These are phyloP conservation scores for Esox lucius DNA, from an alignment of 2,797 vertebrate genomes.

Conservation along the genomic window DNA sequence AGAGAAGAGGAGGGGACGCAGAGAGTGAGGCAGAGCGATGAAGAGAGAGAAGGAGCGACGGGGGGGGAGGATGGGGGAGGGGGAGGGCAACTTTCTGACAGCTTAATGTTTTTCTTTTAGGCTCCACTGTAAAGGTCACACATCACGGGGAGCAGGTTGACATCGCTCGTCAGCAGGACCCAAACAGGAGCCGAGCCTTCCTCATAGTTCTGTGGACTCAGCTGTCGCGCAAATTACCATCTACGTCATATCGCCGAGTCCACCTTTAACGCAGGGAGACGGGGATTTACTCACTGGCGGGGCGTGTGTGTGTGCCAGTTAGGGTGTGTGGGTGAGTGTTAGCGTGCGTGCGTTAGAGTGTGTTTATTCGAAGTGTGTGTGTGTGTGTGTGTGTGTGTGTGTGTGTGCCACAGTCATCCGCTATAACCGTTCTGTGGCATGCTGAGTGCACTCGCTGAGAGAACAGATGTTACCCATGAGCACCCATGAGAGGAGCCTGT, in stretches of 20 bases:
- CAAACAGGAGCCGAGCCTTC: no score
- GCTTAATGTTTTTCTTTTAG: slow-evolving; percentile 61
- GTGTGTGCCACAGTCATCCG: neutral
- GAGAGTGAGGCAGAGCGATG: no score
- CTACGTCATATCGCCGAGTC: no score
- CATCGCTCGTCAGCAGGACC: no score
- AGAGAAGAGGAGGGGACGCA: no score
- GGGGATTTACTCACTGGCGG: neutral
- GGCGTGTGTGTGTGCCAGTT: no score
- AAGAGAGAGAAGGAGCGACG: slow-evolving; percentile 9
- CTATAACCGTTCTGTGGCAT: slow-evolving; percentile 22
- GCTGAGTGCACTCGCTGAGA: slow-evolving; percentile 64
- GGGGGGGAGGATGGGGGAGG: slow-evolving; percentile 14
- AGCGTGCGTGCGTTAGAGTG: slow-evolving; percentile 37
- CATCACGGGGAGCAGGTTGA: no score
- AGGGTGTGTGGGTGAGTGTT: slow-evolving; percentile 25
- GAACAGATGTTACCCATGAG: slow-evolving; percentile 72
- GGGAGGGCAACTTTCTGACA: slow-evolving; percentile 12
- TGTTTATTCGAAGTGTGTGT: slow-evolving; percentile 28
- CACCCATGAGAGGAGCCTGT: slow-evolving; percentile 51
- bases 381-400: slow-evolving; percentile 1
- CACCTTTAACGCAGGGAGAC: neutral
- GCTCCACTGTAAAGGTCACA: slow-evolving; percentile 29
- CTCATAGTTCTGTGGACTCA: no score
- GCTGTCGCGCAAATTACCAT: no score